Evolutionary conservation across 2,888 invertebrate genomes (phyloP), one percentile per base, ranked within the genome.

Genomic region (Helicoverpa assulta): DNA sequence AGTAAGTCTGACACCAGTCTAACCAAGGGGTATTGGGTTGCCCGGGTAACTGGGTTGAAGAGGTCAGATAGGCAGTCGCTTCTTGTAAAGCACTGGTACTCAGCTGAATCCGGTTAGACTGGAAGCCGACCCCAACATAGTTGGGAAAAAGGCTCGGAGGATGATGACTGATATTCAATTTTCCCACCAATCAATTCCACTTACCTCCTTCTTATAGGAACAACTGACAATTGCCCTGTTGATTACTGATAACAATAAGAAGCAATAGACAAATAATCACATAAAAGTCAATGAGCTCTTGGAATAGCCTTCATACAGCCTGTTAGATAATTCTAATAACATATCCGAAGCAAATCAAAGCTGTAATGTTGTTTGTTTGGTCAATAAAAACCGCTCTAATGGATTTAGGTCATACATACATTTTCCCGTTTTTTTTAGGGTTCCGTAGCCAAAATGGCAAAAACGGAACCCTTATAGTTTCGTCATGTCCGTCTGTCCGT

Each of bases 231-330:
- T 40, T 2, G 12, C 12, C 2, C 40, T 52, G 62, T 63, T 53
- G 43, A 56, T 63, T 50, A 60, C 43, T 47, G 18, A 54, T 57
- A 54, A 63, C 50, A 57, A 29, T 57, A 67, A 77, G 29, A 61
- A 21, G 26, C n/a, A 33, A 33, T 33, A 33, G 10, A 43, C 43
- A 43, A 43, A 43, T 21, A 43, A 43, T 5, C 16, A 16, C 53
- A 64, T 64, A 65, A 55, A 66, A 59, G 47, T 62, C 60, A 51
- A 64, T 58, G 37, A 57, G 40, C 51, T 19, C 40, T 40, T 21
- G 43, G 47, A 21, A 59, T 56, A 10, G 14, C 40, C 40, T 18
- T 18, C 40, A 37, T 55, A 59, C 52, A 5, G n/a, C 51, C 64
- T 57, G n/a, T 57, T 64, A 37, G 40, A 26, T 19, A 37, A 61